Evolutionary conservation across 1,140 invertebrate genomes (phyloP), one percentile per base, ranked within the genome.

Genomic region (Drosophila dunni): DNA sequence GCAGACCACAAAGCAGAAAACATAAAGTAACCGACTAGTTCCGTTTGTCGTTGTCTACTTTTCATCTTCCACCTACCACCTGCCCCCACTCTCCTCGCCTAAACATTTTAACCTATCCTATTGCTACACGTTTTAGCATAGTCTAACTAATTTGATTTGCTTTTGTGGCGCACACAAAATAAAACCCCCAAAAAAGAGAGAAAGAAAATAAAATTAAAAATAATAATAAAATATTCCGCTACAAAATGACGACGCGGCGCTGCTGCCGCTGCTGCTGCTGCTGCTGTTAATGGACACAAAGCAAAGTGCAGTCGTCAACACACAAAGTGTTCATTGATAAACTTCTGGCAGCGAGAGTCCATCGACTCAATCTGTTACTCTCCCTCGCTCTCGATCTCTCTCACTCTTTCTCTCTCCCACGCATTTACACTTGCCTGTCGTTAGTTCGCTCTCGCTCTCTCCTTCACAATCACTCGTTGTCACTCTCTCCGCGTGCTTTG

Each of bases 251-350:
- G 53, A 24, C 20, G 63, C 20, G 38, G 33, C 38, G 60, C 9
- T n/a, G 17, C 20, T 34, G 40, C 40, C 45, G 50, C 40, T 38
- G 29, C 54, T 24, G 17, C 38, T 34, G 17, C 44, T 42, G 20
- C 50, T 63, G 53, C 46, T 66, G 53, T 38, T 66, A 62, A 48
- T 53, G 40, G 46, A 53, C 50, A 69, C 54, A 60, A 67, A 51
- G 36, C 56, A 78, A 75, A 78, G 50, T 65, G 65, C 66, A 75
- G 72, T 58, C 50, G 72, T 58, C 50, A 66, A 58, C 50, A 63
- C 33, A 69, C 13, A 64, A 68, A 70, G 54, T 70, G 81, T 86
- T 82, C 82, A 86, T 86, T 86, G 82, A 86, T 88, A 86, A 86
- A 79, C 75, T 64, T 61, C 74, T 64, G 64, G 61, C 40, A 54